Evolutionary conservation across 2,113 vertebrate genomes (phyloP), one percentile per base, ranked within the genome.

Genomic region (Channa maculata): DNA sequence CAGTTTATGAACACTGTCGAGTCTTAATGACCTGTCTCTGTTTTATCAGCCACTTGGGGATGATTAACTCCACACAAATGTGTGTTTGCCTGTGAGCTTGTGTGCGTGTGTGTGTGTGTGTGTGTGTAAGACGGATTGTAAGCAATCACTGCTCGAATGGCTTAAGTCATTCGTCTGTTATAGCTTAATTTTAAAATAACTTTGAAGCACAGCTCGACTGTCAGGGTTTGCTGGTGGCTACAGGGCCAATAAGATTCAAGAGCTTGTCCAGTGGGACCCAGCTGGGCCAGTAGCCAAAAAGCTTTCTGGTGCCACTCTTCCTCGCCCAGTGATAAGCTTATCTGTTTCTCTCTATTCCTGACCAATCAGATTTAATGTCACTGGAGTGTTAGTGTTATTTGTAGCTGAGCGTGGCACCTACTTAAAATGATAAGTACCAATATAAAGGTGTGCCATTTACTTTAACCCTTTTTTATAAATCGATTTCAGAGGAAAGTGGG

Each of bases 1-100:
- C 34, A 67, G 75, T 83, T 81, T 80, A 83, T 86, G 82, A 88
- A 79, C 71, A 59, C 41, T 60, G 80, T 75, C 12, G 5, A 67
- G 45, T 59, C 70, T 75, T 86, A 88, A 89, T 81, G 88, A 83
- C 71, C 71, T 71, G 68, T 80, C 61, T 78, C 9, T 71, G 53
- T 69, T 80, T 83, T 83, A 86, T 71, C 70, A 74, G 84, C 66
- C 66, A 68, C 77, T 66, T 52, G 65, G 75, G 82, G 39, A 67
- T 82, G 83, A 86, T 88, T 89, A 83, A 85, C 49, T 3, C 70
- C 53, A 67, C 75, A 49, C 74, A 61, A 86, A 68, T 50, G 68
- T 72, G 84, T 73, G 71, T 70, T 66, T 72, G 69, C 43, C 36
- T 48, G 36, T 65, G 64, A 43, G 52, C 34, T 7, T 65, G 24